phyloP scores from a whole-genome alignment of 1,140 invertebrate genomes.

The Scaptomyza graminum region DNA sequence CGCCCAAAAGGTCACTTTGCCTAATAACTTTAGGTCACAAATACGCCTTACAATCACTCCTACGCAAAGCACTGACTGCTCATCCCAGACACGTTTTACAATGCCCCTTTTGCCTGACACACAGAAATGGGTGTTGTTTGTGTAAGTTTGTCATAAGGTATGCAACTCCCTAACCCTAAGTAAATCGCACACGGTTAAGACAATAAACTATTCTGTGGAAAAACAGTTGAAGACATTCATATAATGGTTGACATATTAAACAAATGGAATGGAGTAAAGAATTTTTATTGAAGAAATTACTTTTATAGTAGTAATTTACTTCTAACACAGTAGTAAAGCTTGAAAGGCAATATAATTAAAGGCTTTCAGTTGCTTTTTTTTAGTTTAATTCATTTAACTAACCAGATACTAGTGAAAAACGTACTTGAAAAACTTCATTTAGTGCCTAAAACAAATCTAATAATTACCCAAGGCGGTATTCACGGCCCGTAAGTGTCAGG shows the following conservation, averaged over 20 bases:
- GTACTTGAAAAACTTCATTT: constrained; percentile 3
- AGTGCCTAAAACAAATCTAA: constrained; percentile 21
- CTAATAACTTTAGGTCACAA: constrained; percentile 80
- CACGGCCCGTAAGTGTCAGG: background rate
- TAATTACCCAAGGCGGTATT: constrained; percentile 15
- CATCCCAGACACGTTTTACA: constrained; percentile 47
- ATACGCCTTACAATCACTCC: constrained; percentile 74
- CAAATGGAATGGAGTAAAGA: too few relatives aligned
- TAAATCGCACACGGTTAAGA: constrained; percentile 11
- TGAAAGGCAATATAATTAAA: too few relatives aligned
- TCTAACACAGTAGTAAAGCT: background rate
- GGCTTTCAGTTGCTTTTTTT: too few relatives aligned
- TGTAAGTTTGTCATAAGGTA: constrained; percentile 38
- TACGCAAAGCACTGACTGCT: constrained; percentile 78
- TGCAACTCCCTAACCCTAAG: constrained; percentile 22
- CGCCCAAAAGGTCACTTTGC: constrained; percentile 69
- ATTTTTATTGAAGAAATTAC: background rate
- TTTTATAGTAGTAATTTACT: background rate
- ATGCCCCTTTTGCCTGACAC: constrained; percentile 5
- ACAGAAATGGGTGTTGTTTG: constrained; percentile 39
- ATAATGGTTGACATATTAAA: background rate
- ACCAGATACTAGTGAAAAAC: constrained; percentile 9
- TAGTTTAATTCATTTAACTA: too few relatives aligned
- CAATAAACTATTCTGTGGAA: constrained; percentile 11
- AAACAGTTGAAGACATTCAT: background rate